Evolutionary conservation across 1,140 invertebrate species (phyloP).

Genomic region (Drosophila seguyi): DNA sequence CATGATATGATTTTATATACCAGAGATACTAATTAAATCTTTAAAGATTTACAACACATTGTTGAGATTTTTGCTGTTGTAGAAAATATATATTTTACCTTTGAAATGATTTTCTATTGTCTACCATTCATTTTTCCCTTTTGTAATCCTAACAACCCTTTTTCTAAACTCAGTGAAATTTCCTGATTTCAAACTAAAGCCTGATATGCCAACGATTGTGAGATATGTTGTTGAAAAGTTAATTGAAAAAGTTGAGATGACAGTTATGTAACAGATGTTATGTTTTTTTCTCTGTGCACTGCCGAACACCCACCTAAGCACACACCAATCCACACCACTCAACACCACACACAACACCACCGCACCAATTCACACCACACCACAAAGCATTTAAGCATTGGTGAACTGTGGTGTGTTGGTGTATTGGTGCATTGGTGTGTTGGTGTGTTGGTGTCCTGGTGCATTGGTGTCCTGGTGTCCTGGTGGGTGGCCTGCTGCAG

Average conservation of each 20-base stretch:
- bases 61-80: background rate
- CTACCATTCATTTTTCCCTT: too few species aligned
- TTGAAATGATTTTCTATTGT: background rate
- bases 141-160: background rate
- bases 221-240: slow-evolving; percentile 5
- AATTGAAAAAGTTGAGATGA: slow-evolving; percentile 41
- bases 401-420: background rate
- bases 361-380: background rate
- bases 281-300: slow-evolving; percentile 42
- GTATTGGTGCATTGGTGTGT: background rate
- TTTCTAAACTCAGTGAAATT: background rate
- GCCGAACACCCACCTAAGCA: slow-evolving; percentile 16
- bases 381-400: slow-evolving; percentile 10
- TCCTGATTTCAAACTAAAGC: background rate
- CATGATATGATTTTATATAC: background rate
- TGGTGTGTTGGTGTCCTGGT: background rate
- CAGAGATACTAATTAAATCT: background rate
- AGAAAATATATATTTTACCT: background rate
- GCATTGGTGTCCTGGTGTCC: background rate
- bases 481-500: slow-evolving; percentile 23
- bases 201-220: slow-evolving; percentile 22
- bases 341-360: background rate
- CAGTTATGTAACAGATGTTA: slow-evolving; percentile 30
- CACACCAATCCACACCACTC: slow-evolving; percentile 1
- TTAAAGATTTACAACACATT: background rate